Evolutionary conservation across 2,113 vertebrate genomes (phyloP).

Genomic region (Apistogramma diplotaenia): DNA sequence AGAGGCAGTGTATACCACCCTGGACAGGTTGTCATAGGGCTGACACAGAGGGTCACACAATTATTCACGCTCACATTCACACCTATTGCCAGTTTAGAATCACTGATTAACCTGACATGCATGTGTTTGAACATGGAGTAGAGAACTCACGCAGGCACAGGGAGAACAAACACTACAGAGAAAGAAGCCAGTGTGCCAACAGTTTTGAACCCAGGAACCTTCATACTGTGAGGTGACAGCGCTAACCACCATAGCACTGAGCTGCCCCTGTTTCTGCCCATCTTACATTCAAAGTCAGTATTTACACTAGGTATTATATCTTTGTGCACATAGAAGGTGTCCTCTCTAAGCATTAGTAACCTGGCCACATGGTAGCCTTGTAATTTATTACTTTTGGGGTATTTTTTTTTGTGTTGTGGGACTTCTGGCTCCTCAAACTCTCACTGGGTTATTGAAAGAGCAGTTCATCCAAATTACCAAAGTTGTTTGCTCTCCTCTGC

Average conservation of each 20-base stretch:
- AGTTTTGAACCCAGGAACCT: not conserved
- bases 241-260: not conserved
- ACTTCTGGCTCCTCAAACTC: not conserved
- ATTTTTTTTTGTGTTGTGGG: not conserved
- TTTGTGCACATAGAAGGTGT: not conserved
- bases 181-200: no score
- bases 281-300: not conserved
- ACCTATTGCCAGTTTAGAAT: no score
- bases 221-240: no score
- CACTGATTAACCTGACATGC: no score
- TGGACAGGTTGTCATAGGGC: no score
- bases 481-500: not conserved
- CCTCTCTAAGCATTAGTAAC: not conserved
- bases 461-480: not conserved
- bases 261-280: not conserved
- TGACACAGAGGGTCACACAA: no score
- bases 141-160: no score
- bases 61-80: no score
- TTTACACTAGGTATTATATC: not conserved
- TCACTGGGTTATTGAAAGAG: not conserved
- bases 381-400: not conserved
- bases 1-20: no score
- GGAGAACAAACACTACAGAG: no score
- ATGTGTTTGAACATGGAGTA: no score
- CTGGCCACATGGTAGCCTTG: not conserved